phyloP scores from a whole-genome alignment of 2,888 invertebrate species.

The Formica aserva region DNA sequence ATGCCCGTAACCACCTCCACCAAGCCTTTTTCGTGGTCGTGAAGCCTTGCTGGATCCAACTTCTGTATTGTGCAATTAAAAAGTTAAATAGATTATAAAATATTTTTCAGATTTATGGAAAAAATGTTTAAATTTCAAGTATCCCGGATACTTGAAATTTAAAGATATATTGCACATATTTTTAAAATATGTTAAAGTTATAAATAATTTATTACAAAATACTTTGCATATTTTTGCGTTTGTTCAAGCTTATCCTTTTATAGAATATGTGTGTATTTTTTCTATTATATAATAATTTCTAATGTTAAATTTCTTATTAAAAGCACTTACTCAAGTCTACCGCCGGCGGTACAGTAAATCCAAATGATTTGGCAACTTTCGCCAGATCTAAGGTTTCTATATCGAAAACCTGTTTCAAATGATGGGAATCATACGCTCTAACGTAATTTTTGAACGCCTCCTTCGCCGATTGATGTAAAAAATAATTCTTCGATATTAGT shows the following conservation, averaged over 20 bases:
- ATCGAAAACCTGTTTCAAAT: constrained; percentile 97
- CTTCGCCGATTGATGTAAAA: constrained; percentile 97
- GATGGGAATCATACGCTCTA: constrained; percentile 98
- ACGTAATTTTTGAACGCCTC: constrained; percentile 99
- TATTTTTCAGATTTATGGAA: background rate
- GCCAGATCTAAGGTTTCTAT: constrained; percentile 95
- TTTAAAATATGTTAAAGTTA: background rate
- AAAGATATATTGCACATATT: background rate
- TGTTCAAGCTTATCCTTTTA: background rate
- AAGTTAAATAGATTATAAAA: constrained; percentile 12
- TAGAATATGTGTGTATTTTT: background rate
- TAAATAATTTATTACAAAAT: background rate
- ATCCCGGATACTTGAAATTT: background rate
- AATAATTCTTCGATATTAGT: constrained; percentile 97
- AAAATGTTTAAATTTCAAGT: background rate
- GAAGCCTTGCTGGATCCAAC: constrained; percentile 88
- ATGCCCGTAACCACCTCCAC: constrained; percentile 93
- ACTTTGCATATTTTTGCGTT: background rate
- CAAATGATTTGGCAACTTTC: constrained; percentile 96
- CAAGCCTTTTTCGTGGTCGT: constrained; percentile 91
- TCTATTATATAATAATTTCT: background rate
- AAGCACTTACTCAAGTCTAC: constrained; percentile 92
- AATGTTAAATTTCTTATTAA: background rate
- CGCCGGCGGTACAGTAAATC: constrained; percentile 97
- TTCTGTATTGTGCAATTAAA: constrained; percentile 85